A percentile compares a stretch with the other conserved stretches of the same genome.
Conservation (phyloP, 2,113 vertebrate genomes). For the Stigmatopora nigra region DNA sequence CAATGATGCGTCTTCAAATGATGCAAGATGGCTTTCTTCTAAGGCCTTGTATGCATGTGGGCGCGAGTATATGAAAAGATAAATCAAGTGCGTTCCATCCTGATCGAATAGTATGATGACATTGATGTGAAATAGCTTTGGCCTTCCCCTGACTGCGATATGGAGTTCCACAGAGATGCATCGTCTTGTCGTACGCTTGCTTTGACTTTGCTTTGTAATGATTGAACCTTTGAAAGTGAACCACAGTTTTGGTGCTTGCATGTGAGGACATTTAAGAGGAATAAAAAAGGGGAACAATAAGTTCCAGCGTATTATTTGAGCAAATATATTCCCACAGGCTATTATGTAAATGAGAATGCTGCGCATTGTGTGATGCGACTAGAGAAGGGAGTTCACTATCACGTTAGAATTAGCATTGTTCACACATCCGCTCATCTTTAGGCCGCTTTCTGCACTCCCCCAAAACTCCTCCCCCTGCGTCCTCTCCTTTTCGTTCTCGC, state of each 20-base stretch:
- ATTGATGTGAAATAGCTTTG: slow-evolving; percentile 54
- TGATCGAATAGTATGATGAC: slow-evolving; percentile 59
- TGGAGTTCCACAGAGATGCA: slow-evolving; percentile 24
- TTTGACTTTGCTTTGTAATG: slow-evolving; percentile 34
- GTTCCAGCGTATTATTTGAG: background rate
- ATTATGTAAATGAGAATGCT: slow-evolving; percentile 43
- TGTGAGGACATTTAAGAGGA: background rate
- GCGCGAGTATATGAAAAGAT: slow-evolving; percentile 21
- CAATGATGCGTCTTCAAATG: slow-evolving; percentile 40
- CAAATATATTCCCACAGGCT: slow-evolving; percentile 27
- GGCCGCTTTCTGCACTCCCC: slow-evolving; percentile 30
- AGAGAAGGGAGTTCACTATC: slow-evolving; percentile 39
- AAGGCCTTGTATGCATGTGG: background rate
- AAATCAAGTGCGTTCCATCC: slow-evolving; percentile 46
- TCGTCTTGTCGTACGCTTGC: slow-evolving; percentile 23
- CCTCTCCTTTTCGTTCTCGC: slow-evolving; percentile 65
- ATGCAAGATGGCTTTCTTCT: slow-evolving; percentile 52
- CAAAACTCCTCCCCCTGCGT: slow-evolving; percentile 24
- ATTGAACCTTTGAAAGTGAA: slow-evolving; percentile 29
- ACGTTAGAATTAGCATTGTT: slow-evolving; percentile 53
- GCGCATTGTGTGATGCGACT: slow-evolving; percentile 21
- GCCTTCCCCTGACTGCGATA: slow-evolving; percentile 27
- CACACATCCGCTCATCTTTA: slow-evolving; percentile 54
- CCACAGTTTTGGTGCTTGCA: background rate
- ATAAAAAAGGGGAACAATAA: background rate